Evolutionary conservation across 2,888 invertebrate species (phyloP).

Genomic region (Plusia festucae): DNA sequence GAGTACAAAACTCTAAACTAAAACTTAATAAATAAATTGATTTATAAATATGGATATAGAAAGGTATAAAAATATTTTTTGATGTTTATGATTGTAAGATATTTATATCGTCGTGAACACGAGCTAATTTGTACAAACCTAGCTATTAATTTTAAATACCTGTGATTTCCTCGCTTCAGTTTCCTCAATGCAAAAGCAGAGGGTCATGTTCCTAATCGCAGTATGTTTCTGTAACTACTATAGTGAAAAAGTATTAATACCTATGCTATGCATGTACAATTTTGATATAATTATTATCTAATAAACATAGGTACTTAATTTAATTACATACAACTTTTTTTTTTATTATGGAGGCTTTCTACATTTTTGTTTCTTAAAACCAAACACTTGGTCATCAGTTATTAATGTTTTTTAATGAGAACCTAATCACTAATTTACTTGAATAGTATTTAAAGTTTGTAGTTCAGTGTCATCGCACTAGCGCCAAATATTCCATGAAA

Average conservation of each 20-base stretch:
- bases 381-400: neutral
- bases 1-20: conserved; percentile 14
- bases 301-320: no score
- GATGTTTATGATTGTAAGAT: conserved; percentile 11
- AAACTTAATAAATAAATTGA: conserved; percentile 24
- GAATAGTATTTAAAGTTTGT: neutral
- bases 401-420: neutral
- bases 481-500: no score
- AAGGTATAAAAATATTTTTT: conserved; percentile 12
- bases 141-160: no score
- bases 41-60: conserved; percentile 26
- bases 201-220: no score
- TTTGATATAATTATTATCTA: no score
- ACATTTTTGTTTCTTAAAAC: neutral
- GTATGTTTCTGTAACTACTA: no score
- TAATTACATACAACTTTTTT: neutral
- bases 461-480: neutral
- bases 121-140: no score
- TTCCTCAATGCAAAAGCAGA: no score
- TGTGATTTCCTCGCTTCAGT: no score
- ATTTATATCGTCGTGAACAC: no score
- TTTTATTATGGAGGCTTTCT: neutral
- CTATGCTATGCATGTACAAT: no score
- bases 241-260: no score
- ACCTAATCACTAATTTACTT: neutral